Conservation (phyloP, 2,888 invertebrate genomes). For the Alsophila aescularia region DNA sequence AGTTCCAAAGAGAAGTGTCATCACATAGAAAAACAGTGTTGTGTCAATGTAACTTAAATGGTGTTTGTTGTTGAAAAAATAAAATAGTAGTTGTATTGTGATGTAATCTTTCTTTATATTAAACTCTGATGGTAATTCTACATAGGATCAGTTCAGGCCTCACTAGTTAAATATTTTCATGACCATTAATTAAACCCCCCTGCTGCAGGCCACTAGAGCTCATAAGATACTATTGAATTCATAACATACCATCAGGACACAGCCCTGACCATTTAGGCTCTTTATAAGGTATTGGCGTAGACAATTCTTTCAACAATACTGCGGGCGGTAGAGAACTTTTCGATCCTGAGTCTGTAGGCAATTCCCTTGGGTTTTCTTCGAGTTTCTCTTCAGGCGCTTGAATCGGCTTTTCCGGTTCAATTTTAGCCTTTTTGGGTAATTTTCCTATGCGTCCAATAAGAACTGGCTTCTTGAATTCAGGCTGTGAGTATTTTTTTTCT, state of each 20-base stretch:
- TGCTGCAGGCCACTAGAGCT: too few relatives aligned
- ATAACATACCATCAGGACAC: slow-evolving; percentile 73
- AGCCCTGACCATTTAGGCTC: slow-evolving; percentile 93
- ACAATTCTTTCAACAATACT: slow-evolving; percentile 62
- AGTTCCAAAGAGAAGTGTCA: too few relatives aligned
- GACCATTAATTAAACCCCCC: too few relatives aligned
- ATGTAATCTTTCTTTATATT: too few relatives aligned
- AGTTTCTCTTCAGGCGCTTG: slow-evolving; percentile 37
- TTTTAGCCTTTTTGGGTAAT: slow-evolving; percentile 73
- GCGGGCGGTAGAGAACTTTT: slow-evolving; percentile 59
- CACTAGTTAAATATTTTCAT: too few relatives aligned
- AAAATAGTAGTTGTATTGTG: too few relatives aligned
- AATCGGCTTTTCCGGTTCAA: slow-evolving; percentile 49
- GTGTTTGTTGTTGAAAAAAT: too few relatives aligned
- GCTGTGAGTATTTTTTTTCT: slow-evolving; percentile 45
- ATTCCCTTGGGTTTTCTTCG: slow-evolving; percentile 30
- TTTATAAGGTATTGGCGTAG: slow-evolving; percentile 86
- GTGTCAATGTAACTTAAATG: too few relatives aligned
- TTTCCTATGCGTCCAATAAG: slow-evolving; percentile 81
- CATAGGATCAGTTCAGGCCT: too few relatives aligned
- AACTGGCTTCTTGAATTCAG: slow-evolving; percentile 83
- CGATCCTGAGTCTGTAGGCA: slow-evolving; percentile 37
- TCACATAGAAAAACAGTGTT: too few relatives aligned
- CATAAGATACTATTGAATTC: too few relatives aligned
- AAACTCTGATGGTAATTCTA: too few relatives aligned